phyloP scores from a whole-genome alignment of 2,888 invertebrate species.

The Drosophila paranaensis region DNA sequence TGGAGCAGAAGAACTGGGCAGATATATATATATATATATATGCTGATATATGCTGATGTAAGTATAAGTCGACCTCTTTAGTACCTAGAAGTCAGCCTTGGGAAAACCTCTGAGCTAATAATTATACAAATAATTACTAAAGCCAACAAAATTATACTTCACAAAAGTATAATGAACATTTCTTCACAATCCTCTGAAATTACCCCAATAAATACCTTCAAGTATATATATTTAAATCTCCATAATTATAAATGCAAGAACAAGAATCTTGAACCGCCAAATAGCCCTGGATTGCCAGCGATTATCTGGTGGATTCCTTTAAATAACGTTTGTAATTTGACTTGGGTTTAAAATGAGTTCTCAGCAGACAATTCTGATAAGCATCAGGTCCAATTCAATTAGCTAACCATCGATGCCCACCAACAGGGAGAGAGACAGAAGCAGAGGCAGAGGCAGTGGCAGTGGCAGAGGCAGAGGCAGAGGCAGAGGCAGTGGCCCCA shows the following conservation, averaged over 20 bases:
- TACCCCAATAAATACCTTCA: no score
- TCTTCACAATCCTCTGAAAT: no score
- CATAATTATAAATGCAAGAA: not conserved
- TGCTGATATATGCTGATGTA: no score
- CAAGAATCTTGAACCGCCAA: not conserved
- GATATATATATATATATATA: no score
- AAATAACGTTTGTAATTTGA: constrained; percentile 3
- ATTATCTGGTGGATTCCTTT: constrained; percentile 2
- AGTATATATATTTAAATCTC: not conserved
- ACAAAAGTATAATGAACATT: no score
- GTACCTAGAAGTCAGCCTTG: no score
- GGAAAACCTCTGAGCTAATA: no score
- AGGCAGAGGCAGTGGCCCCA: not conserved
- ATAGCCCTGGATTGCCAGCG: not conserved
- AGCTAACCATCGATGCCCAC: constrained; percentile 23
- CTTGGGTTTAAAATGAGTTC: constrained; percentile 4
- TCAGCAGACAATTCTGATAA: constrained; percentile 34
- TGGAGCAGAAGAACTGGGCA: not conserved
- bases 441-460: not conserved
- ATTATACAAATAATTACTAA: no score
- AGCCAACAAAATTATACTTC: no score
- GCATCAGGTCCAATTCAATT: constrained; percentile 55
- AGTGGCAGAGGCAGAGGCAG: not conserved
- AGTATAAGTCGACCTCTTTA: no score
- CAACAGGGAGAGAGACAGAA: constrained; percentile 1